These are phyloP conservation scores for Tolypeutes matacus DNA, from an alignment of 2,797 vertebrate species.

Conservation along the genomic window DNA sequence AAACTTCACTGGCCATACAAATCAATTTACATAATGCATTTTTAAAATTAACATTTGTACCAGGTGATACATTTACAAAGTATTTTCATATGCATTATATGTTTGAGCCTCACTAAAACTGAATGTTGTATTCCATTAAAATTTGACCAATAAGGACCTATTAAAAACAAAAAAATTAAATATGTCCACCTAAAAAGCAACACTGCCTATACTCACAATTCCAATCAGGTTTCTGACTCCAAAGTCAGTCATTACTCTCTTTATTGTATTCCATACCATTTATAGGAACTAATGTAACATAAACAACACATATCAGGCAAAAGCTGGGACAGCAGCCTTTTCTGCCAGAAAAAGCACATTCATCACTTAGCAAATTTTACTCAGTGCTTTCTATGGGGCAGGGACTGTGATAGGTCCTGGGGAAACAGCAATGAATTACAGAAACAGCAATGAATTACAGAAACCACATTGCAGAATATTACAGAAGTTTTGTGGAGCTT, in stretches of 20 bases:
- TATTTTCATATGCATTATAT: not conserved
- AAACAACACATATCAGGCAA: not conserved
- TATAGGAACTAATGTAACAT: not conserved
- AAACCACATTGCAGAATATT: not conserved
- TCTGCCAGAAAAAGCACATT: not conserved
- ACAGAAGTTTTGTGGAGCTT: not conserved
- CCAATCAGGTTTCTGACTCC: not conserved
- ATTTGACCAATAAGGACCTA: not conserved
- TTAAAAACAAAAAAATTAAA: not conserved
- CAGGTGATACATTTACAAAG: not conserved
- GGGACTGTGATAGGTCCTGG: not conserved
- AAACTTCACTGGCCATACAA: not conserved
- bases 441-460: not conserved
- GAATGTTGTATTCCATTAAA: not conserved
- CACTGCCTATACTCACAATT: not conserved
- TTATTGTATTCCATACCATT: not conserved
- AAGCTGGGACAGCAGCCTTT: not conserved
- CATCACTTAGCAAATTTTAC: not conserved
- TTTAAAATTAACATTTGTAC: not conserved
- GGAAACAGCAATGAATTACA: not conserved
- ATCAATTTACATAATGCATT: not conserved
- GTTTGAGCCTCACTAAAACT: conserved; percentile 3
- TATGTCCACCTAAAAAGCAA: not conserved
- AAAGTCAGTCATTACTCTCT: not conserved
- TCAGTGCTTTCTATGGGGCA: not conserved